Percentiles rank a stretch among this genome's conserved stretches.
Conservation (phyloP, 2,113 vertebrate genomes). For the Butorides virescens region DNA sequence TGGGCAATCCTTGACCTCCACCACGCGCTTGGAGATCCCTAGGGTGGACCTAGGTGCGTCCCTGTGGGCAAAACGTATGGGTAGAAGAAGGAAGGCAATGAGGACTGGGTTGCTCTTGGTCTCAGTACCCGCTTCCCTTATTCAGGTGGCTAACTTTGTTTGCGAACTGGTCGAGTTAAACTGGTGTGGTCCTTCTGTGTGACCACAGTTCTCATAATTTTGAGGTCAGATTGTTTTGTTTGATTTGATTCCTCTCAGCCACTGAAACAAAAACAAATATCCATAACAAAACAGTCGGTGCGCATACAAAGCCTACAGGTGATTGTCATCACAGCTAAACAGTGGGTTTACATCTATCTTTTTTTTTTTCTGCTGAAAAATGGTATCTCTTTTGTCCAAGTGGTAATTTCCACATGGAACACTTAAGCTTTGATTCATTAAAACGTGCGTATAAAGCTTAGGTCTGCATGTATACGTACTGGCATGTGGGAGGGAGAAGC, state of each 20-base stretch:
- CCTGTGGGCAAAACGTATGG: rapidly evolving
- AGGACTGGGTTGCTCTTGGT: not conserved
- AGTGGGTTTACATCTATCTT: not conserved
- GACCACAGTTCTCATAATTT: rapidly evolving
- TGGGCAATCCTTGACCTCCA: not conserved
- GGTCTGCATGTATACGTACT: not conserved
- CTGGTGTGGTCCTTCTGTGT: not conserved
- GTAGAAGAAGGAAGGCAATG: not conserved
- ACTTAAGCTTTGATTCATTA: constrained; percentile 6
- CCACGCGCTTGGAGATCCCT: not conserved
- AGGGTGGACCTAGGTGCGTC: not conserved
- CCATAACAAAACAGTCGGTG: not conserved
- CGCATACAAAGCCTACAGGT: not conserved
- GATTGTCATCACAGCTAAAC: not conserved
- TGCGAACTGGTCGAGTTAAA: rapidly evolving
- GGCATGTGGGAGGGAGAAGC: not conserved
- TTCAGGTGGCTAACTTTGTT: not conserved
- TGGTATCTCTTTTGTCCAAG: not conserved
- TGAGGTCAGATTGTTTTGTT: not conserved
- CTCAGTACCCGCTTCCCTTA: not conserved
- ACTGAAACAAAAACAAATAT: not conserved
- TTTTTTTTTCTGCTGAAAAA: not conserved
- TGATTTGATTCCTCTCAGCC: not conserved
- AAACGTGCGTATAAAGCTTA: not conserved
- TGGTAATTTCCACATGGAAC: not conserved